Conservation (phyloP, 2,113 vertebrate species). For the Neolamprologus longior region DNA sequence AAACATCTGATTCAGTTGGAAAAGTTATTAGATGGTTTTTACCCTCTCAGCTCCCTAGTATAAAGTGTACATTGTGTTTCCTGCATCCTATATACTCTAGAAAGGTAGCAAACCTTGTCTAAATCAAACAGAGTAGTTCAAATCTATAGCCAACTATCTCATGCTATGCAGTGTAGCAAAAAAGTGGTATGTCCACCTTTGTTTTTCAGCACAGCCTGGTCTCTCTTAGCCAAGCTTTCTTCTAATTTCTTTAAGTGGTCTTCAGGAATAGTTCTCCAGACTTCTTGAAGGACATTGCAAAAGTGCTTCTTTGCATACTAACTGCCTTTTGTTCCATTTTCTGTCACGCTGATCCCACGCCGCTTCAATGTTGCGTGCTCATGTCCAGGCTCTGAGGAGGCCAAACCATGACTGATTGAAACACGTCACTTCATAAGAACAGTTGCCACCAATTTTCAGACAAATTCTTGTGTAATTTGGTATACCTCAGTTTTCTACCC, state of each 20-base stretch:
- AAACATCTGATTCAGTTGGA: not conserved
- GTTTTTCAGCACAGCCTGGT: not conserved
- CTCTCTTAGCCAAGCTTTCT: not conserved
- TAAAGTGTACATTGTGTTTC: not conserved
- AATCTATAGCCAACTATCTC: not conserved
- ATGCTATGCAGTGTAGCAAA: accelerated
- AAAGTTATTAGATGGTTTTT: not conserved
- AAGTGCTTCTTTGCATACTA: not conserved
- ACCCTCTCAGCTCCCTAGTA: not conserved
- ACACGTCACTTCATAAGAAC: accelerated
- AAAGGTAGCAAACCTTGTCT: not conserved
- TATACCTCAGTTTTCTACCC: not conserved
- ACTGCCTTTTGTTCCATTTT: not conserved
- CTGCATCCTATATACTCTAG: not conserved
- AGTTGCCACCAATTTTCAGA: not conserved
- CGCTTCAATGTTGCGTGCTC: not conserved
- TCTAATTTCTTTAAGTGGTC: not conserved
- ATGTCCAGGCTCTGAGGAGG: not conserved
- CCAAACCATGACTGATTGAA: not conserved
- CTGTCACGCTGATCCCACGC: not conserved
- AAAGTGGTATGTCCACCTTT: not conserved
- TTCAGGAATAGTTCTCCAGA: not conserved
- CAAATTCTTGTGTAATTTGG: not conserved
- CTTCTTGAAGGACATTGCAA: not conserved
- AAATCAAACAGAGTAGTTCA: not conserved